Percentiles rank a stretch among this genome's conserved stretches.
Conservation (phyloP, 2,888 invertebrate species). For the Acanthacorydalis orientalis region DNA sequence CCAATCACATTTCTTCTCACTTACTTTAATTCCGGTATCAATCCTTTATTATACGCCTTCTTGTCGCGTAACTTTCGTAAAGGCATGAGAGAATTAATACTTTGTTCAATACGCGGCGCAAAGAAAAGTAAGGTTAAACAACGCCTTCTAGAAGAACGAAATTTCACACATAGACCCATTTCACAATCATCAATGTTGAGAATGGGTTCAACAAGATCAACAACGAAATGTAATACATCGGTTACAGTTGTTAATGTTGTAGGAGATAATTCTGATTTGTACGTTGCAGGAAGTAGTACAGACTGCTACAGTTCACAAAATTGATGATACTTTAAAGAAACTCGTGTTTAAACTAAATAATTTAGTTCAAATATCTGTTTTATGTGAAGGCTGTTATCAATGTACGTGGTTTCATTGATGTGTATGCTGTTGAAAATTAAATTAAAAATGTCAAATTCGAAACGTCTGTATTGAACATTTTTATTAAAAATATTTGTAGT, state of each 20-base stretch:
- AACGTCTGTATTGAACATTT: too few relatives aligned
- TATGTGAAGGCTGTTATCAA: too few relatives aligned
- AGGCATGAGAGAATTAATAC: conserved; percentile 66
- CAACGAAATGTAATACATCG: background rate
- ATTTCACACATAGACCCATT: background rate
- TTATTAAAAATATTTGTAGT: too few relatives aligned
- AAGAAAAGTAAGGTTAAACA: conserved; percentile 17
- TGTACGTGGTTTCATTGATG: too few relatives aligned
- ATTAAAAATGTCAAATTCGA: too few relatives aligned
- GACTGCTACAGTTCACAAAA: conserved; percentile 1
- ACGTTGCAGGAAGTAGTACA: conserved; percentile 1
- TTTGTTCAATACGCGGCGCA: conserved; percentile 31
- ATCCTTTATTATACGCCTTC: conserved; percentile 81
- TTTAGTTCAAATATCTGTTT: too few relatives aligned
- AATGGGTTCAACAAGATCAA: background rate
- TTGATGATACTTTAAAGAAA: too few relatives aligned
- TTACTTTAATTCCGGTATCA: conserved; percentile 80
- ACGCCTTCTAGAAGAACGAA: background rate
- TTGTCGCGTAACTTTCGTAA: conserved; percentile 50
- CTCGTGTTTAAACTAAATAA: too few relatives aligned
- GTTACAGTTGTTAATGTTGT: conserved; percentile 1
- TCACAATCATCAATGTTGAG: conserved; percentile 3
- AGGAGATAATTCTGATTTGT: background rate
- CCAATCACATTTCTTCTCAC: conserved; percentile 75
- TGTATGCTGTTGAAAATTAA: too few relatives aligned